These are phyloP conservation scores for Raja brachyura DNA, from an alignment of 2,113 vertebrate species.

Conservation along the genomic window DNA sequence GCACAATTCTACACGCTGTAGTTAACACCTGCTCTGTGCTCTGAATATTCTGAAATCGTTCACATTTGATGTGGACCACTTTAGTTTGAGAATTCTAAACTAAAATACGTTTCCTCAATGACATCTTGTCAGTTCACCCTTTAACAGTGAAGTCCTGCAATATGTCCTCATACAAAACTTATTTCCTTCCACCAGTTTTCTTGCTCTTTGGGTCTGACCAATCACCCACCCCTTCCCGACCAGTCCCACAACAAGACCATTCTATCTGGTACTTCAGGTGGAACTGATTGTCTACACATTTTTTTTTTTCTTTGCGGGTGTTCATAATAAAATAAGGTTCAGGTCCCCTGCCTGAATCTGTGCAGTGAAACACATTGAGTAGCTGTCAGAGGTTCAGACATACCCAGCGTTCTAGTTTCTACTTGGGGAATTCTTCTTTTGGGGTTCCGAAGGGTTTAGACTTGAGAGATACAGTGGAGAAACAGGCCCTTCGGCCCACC, in stretches of 20 bases:
- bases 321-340: neutral
- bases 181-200: neutral
- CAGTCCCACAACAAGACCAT: neutral
- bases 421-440: neutral
- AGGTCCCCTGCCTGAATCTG: neutral
- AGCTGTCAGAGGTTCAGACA: neutral
- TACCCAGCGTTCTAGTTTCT: neutral
- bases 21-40: neutral
- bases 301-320: too few relatives aligned
- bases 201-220: neutral
- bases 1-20: neutral
- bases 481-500: too few relatives aligned
- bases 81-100: neutral
- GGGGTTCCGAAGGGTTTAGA: too few relatives aligned
- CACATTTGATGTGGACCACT: neutral
- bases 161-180: neutral
- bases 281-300: neutral
- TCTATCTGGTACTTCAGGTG: neutral
- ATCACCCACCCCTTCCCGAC: neutral
- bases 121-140: neutral
- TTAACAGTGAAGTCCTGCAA: neutral
- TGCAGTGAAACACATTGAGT: neutral
- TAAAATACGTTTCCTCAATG: neutral
- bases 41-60: neutral
- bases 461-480: too few relatives aligned